Base-by-base conservation (phyloP, 2,113 vertebrate genomes). In the Menura novaehollandiae region DNA sequence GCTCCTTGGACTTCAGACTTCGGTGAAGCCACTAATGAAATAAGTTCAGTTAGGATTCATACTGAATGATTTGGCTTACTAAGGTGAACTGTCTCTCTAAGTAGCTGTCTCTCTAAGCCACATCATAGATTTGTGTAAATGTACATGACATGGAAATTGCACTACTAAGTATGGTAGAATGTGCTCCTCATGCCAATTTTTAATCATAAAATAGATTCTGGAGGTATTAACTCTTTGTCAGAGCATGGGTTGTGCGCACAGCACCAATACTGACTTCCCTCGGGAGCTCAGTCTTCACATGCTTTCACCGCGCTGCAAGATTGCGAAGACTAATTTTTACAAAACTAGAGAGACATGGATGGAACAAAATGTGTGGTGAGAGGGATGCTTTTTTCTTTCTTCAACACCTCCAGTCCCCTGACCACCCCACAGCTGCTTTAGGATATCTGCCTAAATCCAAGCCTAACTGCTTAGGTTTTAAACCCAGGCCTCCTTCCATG, bases 341-440 rank as follows among this genome's bases (percentile, higher is more conserved):
- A 82, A 69, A 86, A 27, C 15, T 79, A 37, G n/a, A 55, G 63
- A 83, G 53, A 79, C 15, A 60, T 19, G 80, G 35, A 32, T 52
- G 43, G 58, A 91, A 91, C 49, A 69, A 88, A 68, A 68, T 4
- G 1, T 63, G 21, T 64, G 41, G 7, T 75, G 49, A 68, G 30
- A 35, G 13, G 23, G 8, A 9, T 60, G 11, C 0, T 1, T 30
- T 41, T 63, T 18, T 9, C 20, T 73, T 27, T 43, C 10, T 32
- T 9, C 32, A 53, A 9, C 14, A 68, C 10, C 3, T 60, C 9
- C 19, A 15, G 6, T 2, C 2, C 4, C 7, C 7, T 26, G 33
- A 14, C 4, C 7, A 22, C 6, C 11, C 15, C 3, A 6, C 52
- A 91, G 30, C 49, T 93, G 46, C 24, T 75, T 77, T 56, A 84